Conservation (phyloP, 1,140 invertebrate species). For the Bradynema listronoti region DNA sequence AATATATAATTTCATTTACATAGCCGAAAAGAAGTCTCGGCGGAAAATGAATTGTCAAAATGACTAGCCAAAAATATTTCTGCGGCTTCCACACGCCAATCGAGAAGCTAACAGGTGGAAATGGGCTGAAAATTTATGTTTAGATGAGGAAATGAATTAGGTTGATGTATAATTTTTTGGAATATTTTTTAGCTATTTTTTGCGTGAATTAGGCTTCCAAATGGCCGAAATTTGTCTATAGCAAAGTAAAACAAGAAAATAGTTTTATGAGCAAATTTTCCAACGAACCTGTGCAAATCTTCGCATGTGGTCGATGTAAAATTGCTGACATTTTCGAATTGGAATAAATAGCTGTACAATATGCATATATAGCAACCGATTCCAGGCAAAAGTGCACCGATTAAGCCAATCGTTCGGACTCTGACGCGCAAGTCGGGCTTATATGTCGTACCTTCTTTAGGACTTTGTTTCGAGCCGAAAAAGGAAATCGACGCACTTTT, state of each 20-base stretch:
- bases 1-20: background rate
- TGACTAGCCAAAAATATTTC: constrained; percentile 50
- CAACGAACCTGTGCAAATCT: constrained; percentile 44
- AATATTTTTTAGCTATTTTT: constrained; percentile 8
- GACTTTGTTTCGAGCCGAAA: too few species aligned
- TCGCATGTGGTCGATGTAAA: constrained; percentile 51
- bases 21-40: constrained; percentile 40
- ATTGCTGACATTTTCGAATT: constrained; percentile 45
- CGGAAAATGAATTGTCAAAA: constrained; percentile 49
- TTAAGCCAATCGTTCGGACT: constrained; percentile 34
- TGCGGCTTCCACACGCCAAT: constrained; percentile 57
- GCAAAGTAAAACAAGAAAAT: too few species aligned
- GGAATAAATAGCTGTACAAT: constrained; percentile 51
- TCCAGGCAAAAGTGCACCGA: constrained; percentile 32
- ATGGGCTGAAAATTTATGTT: constrained; percentile 37
- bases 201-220: too few species aligned
- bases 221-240: too few species aligned
- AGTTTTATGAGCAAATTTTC: background rate
- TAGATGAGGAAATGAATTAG: too few species aligned
- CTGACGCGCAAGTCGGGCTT: constrained; percentile 26
- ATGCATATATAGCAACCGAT: constrained; percentile 53
- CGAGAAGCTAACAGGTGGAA: constrained; percentile 50
- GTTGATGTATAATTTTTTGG: constrained; percentile 16
- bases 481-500: too few species aligned
- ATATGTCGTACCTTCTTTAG: too few species aligned